Percentiles rank a stretch among this genome's conserved stretches.
These are phyloP conservation scores for Sparus aurata DNA, from an alignment of 2,797 vertebrate genomes.

Conservation along the genomic window DNA sequence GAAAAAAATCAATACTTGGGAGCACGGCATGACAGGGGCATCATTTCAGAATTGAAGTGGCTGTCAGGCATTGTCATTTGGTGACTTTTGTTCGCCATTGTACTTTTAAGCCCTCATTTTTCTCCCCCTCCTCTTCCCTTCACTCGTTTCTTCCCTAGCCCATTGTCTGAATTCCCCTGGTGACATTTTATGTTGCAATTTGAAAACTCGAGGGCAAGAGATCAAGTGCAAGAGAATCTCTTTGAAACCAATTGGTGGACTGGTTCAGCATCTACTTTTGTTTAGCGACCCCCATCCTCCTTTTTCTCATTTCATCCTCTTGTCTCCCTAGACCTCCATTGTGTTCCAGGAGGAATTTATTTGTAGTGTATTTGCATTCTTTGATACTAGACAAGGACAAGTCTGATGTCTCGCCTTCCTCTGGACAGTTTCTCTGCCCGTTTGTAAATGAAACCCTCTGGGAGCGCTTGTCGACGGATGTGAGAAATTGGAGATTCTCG, in stretches of 20 bases:
- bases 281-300: conserved; percentile 65
- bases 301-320: conserved; percentile 77
- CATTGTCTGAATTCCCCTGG: conserved; percentile 91
- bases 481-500: conserved; percentile 81
- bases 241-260: conserved; percentile 82
- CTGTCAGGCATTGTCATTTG: conserved; percentile 96
- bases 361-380: conserved; percentile 86
- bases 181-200: conserved; percentile 87
- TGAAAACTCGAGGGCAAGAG: conserved; percentile 88
- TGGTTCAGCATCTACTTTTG: conserved; percentile 76
- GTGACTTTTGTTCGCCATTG: conserved; percentile 96
- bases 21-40: conserved; percentile 88
- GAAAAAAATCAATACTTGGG: conserved; percentile 94
- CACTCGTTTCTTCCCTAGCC: conserved; percentile 73
- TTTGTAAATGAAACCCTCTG: conserved; percentile 84
- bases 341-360: conserved; percentile 81
- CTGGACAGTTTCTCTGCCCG: conserved; percentile 75
- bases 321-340: conserved; percentile 75
- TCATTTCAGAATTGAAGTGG: conserved; percentile 97
- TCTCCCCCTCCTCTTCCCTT: conserved; percentile 80
- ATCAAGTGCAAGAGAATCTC: conserved; percentile 88
- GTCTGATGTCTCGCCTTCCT: conserved; percentile 77
- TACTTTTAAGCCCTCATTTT: conserved; percentile 97
- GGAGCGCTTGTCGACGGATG: conserved; percentile 79
- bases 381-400: conserved; percentile 82